Evolutionary conservation across 2,888 invertebrate species (phyloP), one percentile per base, ranked within the genome.

Genomic region (Phanerotoma sp.): DNA sequence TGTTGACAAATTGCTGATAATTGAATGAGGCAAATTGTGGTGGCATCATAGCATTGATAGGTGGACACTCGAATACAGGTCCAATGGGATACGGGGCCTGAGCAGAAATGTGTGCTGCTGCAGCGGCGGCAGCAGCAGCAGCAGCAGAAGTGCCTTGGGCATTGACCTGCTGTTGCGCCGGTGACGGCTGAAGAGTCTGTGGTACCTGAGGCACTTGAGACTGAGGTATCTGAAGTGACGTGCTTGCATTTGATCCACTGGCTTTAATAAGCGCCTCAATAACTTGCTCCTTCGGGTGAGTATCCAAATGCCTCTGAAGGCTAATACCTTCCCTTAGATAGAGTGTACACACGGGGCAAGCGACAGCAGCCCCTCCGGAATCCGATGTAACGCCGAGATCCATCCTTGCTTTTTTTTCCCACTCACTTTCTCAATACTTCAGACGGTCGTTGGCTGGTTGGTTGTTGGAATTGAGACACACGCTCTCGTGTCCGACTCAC

Each of bases 261-360:
- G 80, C 81, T 59, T 79, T 78, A 60, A 83, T 80, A 60, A 93
- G 79, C 20, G 92, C 92, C 74, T 87, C 89, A 66, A 92, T 92
- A 47, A 93, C 91, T 78, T 91, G 91, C 67, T 91, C 91, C 77
- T 92, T 92, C 37, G 92, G 91, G 80, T 92, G 92, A 21, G 91
- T 91, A 72, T 89, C 87, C 75, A 93, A 81, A 75, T 92, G 92
- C 62, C 84, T 84, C 73, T 89, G 88, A 65, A 92, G 79, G 56
- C 87, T 85, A 80, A 92, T 92, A 54, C 91, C 92, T 79, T 88
- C 88, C 65, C 91, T 85, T 64, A 93, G 81, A 77, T 86, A 92
- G 60, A 92, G 80, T 33, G 91, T 92, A 79, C 92, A 93, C 63
- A 92, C 91, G 51, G 92, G 92, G 77, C 92, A 93, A 74, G 81